These are phyloP conservation scores for Oppia nitens DNA, from an alignment of 1,140 invertebrate genomes.

Conservation along the genomic window DNA sequence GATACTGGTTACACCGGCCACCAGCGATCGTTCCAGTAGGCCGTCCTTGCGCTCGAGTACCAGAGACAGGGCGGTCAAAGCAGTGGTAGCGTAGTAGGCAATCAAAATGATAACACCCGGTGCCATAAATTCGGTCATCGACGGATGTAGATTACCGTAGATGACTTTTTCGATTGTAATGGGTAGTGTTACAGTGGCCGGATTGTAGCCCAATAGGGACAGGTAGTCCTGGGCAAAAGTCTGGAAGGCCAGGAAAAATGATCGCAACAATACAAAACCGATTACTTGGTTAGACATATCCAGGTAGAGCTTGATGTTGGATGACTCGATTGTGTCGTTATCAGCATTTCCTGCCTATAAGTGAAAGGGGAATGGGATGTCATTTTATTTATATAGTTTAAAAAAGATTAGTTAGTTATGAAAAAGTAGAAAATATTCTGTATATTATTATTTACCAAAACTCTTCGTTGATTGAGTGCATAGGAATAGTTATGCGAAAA, in stretches of 20 bases:
- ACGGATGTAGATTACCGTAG: conserved; percentile 67
- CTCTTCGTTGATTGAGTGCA: conserved; percentile 6
- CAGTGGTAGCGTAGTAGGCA: conserved; percentile 85
- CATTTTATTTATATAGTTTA: background rate
- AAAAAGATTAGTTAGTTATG: background rate
- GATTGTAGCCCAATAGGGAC: conserved; percentile 13
- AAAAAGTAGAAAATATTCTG: background rate
- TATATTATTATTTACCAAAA: conserved; percentile 6
- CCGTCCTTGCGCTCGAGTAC: conserved; percentile 83
- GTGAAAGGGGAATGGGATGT: background rate
- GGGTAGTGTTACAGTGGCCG: conserved; percentile 16
- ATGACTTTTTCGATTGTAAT: conserved; percentile 61
- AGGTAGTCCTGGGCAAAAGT: conserved; percentile 21
- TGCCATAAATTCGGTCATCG: conserved; percentile 49
- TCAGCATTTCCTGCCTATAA: conserved; percentile 8
- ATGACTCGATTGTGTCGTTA: conserved; percentile 21
- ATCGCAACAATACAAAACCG: conserved; percentile 18
- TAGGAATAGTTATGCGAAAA: conserved; percentile 14
- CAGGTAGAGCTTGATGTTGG: conserved; percentile 23
- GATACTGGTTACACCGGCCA: conserved; percentile 66
- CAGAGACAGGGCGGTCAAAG: conserved; percentile 72
- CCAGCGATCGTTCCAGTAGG: conserved; percentile 69
- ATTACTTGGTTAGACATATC: conserved; percentile 26
- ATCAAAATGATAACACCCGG: conserved; percentile 41
- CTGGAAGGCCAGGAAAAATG: conserved; percentile 18